Base-by-base conservation (phyloP, 2,888 invertebrate genomes). In the Sceliomorpha sp. region DNA sequence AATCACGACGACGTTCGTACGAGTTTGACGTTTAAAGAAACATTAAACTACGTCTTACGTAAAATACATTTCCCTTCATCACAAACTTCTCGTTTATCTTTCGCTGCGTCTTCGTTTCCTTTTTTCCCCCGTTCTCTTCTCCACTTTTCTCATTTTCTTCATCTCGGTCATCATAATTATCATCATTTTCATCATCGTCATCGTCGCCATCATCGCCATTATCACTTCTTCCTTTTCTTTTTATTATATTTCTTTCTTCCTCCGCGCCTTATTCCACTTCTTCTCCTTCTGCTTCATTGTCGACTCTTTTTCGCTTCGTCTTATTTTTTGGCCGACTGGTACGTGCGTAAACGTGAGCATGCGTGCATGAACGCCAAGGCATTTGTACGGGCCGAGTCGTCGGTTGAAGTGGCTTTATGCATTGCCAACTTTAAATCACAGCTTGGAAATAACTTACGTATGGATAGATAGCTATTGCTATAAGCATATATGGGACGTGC, bases 371-470 rank as follows among this genome's bases (percentile, higher is more conserved):
- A 36, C 7, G 12, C 47, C 40, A 32, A 44, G 40, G 37, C 62
- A 34, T n/a, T 9, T 32, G 45, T 62, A 59, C 66, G 40, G 50
- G 40, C 31, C 29, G 39, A 48, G 31, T 37, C 24, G 29, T 20
- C 50, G 17, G 36, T 15, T 37, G 9, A 14, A 2, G 29, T 15
- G 29, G 14, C 51, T 62, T 72, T 74, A 73, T 75, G 74, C 72
- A 76, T 74, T 73, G 78, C 73, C 74, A 76, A 77, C 73, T 74
- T 73, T 74, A 78, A 79, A 81, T 80, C 77, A 80, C 72, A 40
- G 67, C 27, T 60, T 73, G 72, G 72, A 77, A 78, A 77, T 77
- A 70, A 66, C 66, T 70, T 62, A 47, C 39, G 53, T 42, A 44
- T 55, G 36, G 42, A 55, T 55, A 55, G 36, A 55, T 44, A 42